These are phyloP conservation scores for Rhopilema esculentum DNA, from an alignment of 30 jellyfish, hydroid and myxozoan genomes.

Conservation along the genomic window DNA sequence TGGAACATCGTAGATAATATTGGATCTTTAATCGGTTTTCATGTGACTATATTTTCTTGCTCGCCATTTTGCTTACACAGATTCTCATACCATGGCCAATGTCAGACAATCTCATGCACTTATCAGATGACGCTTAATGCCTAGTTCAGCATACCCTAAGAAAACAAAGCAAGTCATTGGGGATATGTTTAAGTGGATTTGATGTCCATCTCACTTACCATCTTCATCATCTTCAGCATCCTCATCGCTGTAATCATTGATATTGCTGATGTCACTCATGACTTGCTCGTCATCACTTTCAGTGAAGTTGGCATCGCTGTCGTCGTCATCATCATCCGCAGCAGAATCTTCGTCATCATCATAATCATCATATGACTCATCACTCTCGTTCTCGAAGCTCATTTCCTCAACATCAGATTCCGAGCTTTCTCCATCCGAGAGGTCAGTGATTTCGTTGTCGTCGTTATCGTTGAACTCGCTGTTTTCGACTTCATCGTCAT, in stretches of 20 bases:
- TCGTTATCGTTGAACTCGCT: slow-evolving; percentile 39
- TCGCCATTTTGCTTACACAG: too few relatives aligned
- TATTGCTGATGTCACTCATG: slow-evolving; percentile 52
- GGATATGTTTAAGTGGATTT: background rate
- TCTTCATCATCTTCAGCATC: slow-evolving; percentile 41
- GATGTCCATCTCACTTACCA: slow-evolving; percentile 12
- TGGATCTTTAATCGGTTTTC: too few relatives aligned
- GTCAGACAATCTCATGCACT: too few relatives aligned
- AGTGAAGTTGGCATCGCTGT: slow-evolving; percentile 49
- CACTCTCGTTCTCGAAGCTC: slow-evolving; percentile 55
- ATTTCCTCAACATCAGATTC: slow-evolving; percentile 50
- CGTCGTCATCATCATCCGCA: slow-evolving; percentile 70
- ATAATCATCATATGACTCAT: slow-evolving; percentile 51
- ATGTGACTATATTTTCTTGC: too few relatives aligned
- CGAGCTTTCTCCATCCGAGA: slow-evolving; percentile 39
- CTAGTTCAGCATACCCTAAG: background rate
- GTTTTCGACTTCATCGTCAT: slow-evolving; percentile 56
- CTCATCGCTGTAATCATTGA: slow-evolving; percentile 62
- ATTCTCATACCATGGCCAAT: too few relatives aligned
- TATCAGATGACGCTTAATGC: too few relatives aligned
- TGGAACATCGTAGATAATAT: too few relatives aligned
- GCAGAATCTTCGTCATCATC: slow-evolving; percentile 78
- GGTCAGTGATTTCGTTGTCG: slow-evolving; percentile 47
- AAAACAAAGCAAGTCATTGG: background rate
- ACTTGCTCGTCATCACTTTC: slow-evolving; percentile 77